Percentiles rank a stretch among this genome's conserved stretches.
Evolutionary conservation across 2,797 vertebrate genomes (phyloP).

Genomic region (Leptoclinus maculatus): DNA sequence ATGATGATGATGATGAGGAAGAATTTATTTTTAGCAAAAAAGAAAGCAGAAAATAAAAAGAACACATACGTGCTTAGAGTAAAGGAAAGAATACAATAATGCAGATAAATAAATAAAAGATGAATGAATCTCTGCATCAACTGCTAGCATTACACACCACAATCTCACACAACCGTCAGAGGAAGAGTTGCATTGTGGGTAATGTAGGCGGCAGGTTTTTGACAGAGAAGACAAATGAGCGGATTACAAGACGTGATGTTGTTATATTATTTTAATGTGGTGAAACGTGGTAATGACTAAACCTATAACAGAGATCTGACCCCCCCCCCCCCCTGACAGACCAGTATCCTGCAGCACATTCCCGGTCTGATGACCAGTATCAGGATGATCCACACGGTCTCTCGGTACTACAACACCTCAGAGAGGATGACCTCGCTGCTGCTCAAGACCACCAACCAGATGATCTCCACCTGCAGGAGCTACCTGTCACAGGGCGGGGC

Average conservation of each 20-base stretch:
- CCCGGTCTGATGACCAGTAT: slow-evolving; percentile 85
- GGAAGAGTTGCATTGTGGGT: too few species aligned
- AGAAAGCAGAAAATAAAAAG: too few species aligned
- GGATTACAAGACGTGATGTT: too few species aligned
- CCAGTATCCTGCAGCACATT: slow-evolving; percentile 79
- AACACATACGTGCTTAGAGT: neutral
- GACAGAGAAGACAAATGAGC: too few species aligned
- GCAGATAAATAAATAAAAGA: neutral
- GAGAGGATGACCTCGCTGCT: slow-evolving; percentile 88
- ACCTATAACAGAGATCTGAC: neutral
- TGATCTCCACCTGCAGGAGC: slow-evolving; percentile 84
- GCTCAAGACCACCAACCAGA: slow-evolving; percentile 90
- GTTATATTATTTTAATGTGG: too few species aligned
- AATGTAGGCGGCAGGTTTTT: too few species aligned
- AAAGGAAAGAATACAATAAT: neutral
- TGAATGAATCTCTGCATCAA: neutral
- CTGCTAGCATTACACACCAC: too few species aligned
- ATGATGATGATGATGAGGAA: too few species aligned
- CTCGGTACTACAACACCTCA: slow-evolving; percentile 87
- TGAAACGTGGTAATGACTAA: too few species aligned
- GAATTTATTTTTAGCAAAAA: too few species aligned
- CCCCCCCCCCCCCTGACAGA: slow-evolving; percentile 57
- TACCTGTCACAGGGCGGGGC: slow-evolving; percentile 81
- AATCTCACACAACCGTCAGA: too few species aligned
- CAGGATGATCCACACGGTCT: slow-evolving; percentile 84